Evolutionary conservation across 2,113 vertebrate genomes (phyloP), one percentile per base, ranked within the genome.

Genomic region (Aegotheles bennettii): DNA sequence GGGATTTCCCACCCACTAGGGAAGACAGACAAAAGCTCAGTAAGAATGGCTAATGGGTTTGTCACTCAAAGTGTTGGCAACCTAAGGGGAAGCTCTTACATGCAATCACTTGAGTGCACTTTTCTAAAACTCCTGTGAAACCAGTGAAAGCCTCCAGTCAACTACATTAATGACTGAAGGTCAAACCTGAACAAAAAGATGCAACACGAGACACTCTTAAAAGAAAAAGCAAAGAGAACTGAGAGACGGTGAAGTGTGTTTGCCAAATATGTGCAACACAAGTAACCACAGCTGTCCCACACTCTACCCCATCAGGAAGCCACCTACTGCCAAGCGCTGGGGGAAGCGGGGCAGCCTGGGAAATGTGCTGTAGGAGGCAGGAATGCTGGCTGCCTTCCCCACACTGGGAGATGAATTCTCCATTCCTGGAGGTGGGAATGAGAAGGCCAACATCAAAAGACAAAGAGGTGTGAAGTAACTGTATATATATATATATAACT

Each of bases 1-100:
- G 94, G 93, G 89, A 95, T 68, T 85, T 93, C 89, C 93, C 91
- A 92, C 92, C 65, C 92, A 90, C 13, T 14, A 68, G 50, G 45
- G 67, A 88, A 86, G 59, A 64, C 7, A 91, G 69, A 95, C 93
- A 90, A 95, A 90, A 91, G 78, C 83, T 75, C 89, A 92, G 78
- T 40, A 67, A 91, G 85, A 57, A 84, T 2, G 3, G 35, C 64
- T 78, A 85, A 80, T 0, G 1, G 61, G 53, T 36, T 65, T 76
- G 73, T 87, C 89, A 81, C 63, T 91, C 93, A 69, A 24, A 82
- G 54, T 26, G 42, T 67, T 48, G 74, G 56, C 81, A 92, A 68
- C 18, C 63, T 59, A 51, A 68, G 51, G 43, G 68, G 76, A 81
- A 60, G 33, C 59, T 80, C 84, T 42, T 74, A 54, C 35, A 38